These are phyloP conservation scores for Chrysopa pallens DNA, from an alignment of 1,140 invertebrate genomes.

Conservation along the genomic window DNA sequence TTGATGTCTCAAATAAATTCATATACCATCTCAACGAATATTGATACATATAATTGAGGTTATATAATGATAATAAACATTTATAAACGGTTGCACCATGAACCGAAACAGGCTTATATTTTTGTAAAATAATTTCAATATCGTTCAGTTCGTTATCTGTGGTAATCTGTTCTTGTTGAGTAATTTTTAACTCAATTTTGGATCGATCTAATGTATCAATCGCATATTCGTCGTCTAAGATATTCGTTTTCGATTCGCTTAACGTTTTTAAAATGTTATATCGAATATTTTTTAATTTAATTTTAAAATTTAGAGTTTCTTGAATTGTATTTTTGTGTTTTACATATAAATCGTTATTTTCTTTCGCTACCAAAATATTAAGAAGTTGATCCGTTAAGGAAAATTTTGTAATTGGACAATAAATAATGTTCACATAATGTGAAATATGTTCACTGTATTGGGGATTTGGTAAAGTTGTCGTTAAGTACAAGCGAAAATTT, in stretches of 20 bases:
- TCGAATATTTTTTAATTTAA: constrained; percentile 70
- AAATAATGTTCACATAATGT: constrained; percentile 80
- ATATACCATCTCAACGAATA: constrained; percentile 85
- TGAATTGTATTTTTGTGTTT: constrained; percentile 70
- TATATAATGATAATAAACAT: constrained; percentile 77
- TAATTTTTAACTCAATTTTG: constrained; percentile 63
- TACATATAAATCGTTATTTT: constrained; percentile 78
- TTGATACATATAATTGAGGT: constrained; percentile 94
- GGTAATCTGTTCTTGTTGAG: constrained; percentile 65
- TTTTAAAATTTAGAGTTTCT: constrained; percentile 68
- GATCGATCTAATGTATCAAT: constrained; percentile 76
- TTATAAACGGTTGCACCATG: constrained; percentile 82
- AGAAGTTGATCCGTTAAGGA: constrained; percentile 82
- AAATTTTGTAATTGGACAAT: constrained; percentile 81
- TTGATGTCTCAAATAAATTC: constrained; percentile 70
- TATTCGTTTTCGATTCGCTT: constrained; percentile 69
- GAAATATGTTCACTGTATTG: constrained; percentile 81
- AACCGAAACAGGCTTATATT: constrained; percentile 67
- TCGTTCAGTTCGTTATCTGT: constrained; percentile 45
- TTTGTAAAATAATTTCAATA: constrained; percentile 65
- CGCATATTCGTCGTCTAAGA: constrained; percentile 81
- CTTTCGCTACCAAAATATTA: constrained; percentile 82
- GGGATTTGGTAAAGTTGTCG: constrained; percentile 76
- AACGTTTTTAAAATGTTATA: constrained; percentile 79
- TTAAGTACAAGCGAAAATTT: constrained; percentile 75